A percentile compares a stretch with the other conserved stretches of the same genome.
These are phyloP conservation scores for Caenorhabditis imperialis DNA, from an alignment of 2,888 invertebrate genomes.

Conservation along the genomic window DNA sequence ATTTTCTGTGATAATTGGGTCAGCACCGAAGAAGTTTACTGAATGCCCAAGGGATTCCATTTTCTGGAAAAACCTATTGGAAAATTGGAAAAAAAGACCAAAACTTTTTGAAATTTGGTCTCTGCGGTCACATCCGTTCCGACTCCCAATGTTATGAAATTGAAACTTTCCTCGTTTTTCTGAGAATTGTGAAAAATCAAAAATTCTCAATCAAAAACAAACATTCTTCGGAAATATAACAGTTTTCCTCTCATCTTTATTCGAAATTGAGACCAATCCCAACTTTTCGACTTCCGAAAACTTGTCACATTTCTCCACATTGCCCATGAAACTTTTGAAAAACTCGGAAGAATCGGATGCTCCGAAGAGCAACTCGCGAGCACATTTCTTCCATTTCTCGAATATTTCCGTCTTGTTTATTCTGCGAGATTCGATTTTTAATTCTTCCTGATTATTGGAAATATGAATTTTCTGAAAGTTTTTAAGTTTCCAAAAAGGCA, in stretches of 20 bases:
- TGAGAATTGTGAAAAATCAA: too few species aligned
- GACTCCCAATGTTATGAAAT: slow-evolving; percentile 46
- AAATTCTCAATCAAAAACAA: slow-evolving; percentile 16
- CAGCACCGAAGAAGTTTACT: slow-evolving; percentile 22
- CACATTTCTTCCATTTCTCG: slow-evolving; percentile 31
- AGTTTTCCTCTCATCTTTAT: slow-evolving; percentile 32
- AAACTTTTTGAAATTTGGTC: slow-evolving; percentile 10
- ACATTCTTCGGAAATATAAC: slow-evolving; percentile 29
- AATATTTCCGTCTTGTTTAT: slow-evolving; percentile 10
- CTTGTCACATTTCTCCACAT: slow-evolving; percentile 20
- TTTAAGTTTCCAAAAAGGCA: too few species aligned
- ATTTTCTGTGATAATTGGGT: slow-evolving; percentile 33
- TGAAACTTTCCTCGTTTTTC: slow-evolving; percentile 13
- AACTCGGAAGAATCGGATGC: slow-evolving; percentile 21
- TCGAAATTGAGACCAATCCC: slow-evolving; percentile 17
- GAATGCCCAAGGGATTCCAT: slow-evolving; percentile 25
- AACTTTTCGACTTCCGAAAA: slow-evolving; percentile 21
- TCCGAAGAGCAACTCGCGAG: slow-evolving; percentile 7
- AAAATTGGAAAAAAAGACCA: too few species aligned
- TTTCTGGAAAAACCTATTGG: slow-evolving; percentile 20
- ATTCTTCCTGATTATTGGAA: too few species aligned
- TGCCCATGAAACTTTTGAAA: slow-evolving; percentile 16
- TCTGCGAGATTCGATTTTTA: too few species aligned
- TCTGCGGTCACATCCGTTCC: slow-evolving; percentile 46
- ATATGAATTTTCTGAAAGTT: too few species aligned